Evolutionary conservation across 2,113 vertebrate genomes (phyloP).

Genomic region (Orcinus orca): DNA sequence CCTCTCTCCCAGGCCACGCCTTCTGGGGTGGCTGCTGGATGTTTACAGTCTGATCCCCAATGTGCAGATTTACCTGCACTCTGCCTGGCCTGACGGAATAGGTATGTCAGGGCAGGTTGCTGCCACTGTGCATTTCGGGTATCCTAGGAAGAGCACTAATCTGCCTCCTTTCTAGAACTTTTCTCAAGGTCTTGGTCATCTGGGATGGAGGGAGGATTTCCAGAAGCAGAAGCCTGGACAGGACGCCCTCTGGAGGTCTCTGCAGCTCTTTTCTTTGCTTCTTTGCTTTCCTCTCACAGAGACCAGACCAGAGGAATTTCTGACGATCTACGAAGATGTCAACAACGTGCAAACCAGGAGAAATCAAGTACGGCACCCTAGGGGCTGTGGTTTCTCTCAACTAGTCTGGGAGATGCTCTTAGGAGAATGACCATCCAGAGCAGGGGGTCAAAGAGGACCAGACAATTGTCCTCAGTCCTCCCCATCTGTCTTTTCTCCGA

Average conservation of each 20-base stretch:
- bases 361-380: background rate
- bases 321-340: slow-evolving; percentile 49
- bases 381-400: background rate
- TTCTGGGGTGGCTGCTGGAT: no score
- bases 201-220: no score
- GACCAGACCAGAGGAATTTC: accelerated
- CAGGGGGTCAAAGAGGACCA: background rate
- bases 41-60: no score
- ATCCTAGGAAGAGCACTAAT: background rate
- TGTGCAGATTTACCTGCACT: background rate
- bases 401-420: background rate
- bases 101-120: no score
- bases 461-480: background rate
- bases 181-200: background rate
- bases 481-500: background rate
- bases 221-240: background rate
- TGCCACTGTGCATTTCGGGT: background rate
- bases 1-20: background rate
- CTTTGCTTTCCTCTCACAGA: slow-evolving; percentile 18
- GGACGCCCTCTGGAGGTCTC: background rate
- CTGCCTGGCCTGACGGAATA: background rate
- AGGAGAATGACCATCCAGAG: background rate
- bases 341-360: background rate
- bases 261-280: background rate
- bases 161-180: background rate